Evolutionary conservation across 2,888 invertebrate species (phyloP).

Genomic region (Ophioninae sp.): DNA sequence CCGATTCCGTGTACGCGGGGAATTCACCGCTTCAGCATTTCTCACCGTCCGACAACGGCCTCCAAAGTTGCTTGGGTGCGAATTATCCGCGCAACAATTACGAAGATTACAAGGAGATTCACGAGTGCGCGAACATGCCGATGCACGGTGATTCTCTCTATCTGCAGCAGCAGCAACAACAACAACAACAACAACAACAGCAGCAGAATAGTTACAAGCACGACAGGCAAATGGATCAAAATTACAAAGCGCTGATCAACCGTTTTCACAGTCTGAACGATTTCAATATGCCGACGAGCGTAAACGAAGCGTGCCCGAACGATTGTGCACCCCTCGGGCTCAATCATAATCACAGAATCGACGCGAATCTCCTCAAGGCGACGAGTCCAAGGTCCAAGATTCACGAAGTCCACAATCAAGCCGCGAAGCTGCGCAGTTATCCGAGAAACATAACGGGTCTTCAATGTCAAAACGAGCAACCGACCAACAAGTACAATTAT

Average conservation of each 20-base stretch:
- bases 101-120: constrained; percentile 75
- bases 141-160: constrained; percentile 69
- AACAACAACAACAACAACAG: constrained; percentile 65
- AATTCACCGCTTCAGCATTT: constrained; percentile 78
- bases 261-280: constrained; percentile 71
- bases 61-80: constrained; percentile 74
- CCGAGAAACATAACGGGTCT: constrained; percentile 71
- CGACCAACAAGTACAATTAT: constrained; percentile 74
- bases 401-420: constrained; percentile 58
- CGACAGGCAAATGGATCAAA: constrained; percentile 74
- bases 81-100: constrained; percentile 74
- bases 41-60: constrained; percentile 74
- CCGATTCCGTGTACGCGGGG: constrained; percentile 76
- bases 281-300: constrained; percentile 68
- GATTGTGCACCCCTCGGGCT: constrained; percentile 68
- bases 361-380: constrained; percentile 73
- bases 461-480: constrained; percentile 67
- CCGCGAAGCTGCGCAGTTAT: constrained; percentile 66
- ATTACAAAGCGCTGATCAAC: constrained; percentile 73
- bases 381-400: constrained; percentile 72
- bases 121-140: constrained; percentile 70
- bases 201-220: constrained; percentile 70
- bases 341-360: constrained; percentile 73
- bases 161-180: constrained; percentile 64
- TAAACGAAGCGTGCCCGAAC: constrained; percentile 62